phyloP scores from a whole-genome alignment of 2,888 invertebrate species.

The Chrysina gloriosa region DNA sequence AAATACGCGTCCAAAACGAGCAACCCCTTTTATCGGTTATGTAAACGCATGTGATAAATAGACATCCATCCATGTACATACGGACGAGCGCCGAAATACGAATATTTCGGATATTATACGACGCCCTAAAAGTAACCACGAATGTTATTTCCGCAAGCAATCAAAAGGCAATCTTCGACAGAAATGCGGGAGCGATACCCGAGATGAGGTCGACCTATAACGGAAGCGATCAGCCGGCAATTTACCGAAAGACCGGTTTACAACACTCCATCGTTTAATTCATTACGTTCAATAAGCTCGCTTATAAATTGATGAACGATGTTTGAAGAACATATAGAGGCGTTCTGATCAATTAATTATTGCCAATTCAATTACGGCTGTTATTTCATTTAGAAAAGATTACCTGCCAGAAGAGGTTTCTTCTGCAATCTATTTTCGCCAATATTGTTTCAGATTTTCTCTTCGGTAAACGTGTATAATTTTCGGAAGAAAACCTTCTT shows the following conservation, averaged over 20 bases:
- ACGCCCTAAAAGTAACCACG: too few relatives aligned
- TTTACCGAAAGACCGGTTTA: conserved; percentile 2
- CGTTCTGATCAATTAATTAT: conserved; percentile 26
- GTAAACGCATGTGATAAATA: too few relatives aligned
- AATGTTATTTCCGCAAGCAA: not conserved
- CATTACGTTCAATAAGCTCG: conserved; percentile 8
- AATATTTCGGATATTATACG: too few relatives aligned
- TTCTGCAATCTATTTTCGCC: not conserved
- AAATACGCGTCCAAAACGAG: too few relatives aligned
- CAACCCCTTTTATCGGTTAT: too few relatives aligned
- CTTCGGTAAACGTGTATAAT: too few relatives aligned
- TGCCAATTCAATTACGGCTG: not conserved
- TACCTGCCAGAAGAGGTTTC: not conserved
- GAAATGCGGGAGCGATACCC: not conserved
- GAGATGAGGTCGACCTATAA: not conserved
- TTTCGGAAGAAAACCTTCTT: not conserved
- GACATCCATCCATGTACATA: too few relatives aligned
- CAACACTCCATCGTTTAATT: conserved; percentile 19
- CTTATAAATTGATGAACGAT: conserved; percentile 31
- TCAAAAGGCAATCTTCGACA: not conserved
- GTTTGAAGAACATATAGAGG: conserved; percentile 29
- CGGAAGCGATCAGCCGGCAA: not conserved
- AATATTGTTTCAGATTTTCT: not conserved
- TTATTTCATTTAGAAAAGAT: not conserved
- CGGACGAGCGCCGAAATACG: too few relatives aligned